Evolutionary conservation across 2,797 vertebrate species (phyloP).

Genomic region (Astyanax mexicanus): DNA sequence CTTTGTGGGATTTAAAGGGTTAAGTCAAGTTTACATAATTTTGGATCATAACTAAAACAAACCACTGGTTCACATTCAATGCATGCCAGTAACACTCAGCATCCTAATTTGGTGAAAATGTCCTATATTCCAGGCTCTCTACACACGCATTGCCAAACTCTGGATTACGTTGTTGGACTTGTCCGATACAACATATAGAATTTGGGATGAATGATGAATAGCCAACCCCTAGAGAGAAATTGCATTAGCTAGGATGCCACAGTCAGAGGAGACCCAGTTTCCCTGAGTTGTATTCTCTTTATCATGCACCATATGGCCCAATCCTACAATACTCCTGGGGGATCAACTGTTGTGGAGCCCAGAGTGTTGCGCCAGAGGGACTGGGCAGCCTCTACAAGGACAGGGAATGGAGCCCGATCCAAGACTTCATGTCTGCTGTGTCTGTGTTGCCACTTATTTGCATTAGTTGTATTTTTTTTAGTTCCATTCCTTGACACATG

Average conservation of each 20-base stretch:
- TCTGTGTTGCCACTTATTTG: not conserved
- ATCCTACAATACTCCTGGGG: not conserved
- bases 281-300: not conserved
- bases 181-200: not conserved
- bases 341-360: not conserved
- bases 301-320: not conserved
- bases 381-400: conserved; percentile 8
- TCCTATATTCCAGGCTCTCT: too few relatives aligned
- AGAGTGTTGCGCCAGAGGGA: not conserved
- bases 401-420: conserved; percentile 8
- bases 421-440: not conserved
- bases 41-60: too few relatives aligned
- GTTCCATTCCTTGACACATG: not conserved
- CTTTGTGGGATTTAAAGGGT: too few relatives aligned
- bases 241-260: not conserved
- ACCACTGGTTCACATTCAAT: too few relatives aligned
- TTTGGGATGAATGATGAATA: not conserved
- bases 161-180: not conserved
- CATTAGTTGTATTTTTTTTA: conserved; percentile 1
- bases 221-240: not conserved
- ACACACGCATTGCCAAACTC: not conserved
- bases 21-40: too few relatives aligned
- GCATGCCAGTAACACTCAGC: too few relatives aligned
- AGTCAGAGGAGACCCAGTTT: not conserved
- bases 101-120: not conserved